Conservation (phyloP, 2,113 vertebrate species). For the Pleuronectes platessa region DNA sequence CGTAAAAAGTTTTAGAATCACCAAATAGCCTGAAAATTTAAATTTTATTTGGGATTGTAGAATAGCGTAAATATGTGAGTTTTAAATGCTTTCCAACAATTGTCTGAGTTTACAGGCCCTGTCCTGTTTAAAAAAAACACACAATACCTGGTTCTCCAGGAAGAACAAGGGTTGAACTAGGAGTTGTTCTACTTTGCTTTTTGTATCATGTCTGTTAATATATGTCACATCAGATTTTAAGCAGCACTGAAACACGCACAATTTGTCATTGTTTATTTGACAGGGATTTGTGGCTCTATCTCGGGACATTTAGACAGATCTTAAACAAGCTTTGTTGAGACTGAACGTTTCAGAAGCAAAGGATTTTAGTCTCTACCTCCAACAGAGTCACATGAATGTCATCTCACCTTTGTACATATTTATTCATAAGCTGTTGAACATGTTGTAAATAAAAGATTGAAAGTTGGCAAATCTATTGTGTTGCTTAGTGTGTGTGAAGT, state of each 20-base stretch:
- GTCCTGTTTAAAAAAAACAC: neutral
- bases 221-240: neutral
- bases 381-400: conserved; percentile 42
- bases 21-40: neutral
- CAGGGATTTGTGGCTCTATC: neutral
- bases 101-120: neutral
- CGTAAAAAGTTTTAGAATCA: neutral
- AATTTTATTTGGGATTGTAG: neutral
- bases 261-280: neutral
- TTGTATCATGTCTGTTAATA: neutral
- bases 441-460: conserved; percentile 49
- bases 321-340: conserved; percentile 3
- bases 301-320: neutral
- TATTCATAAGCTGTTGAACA: conserved; percentile 21
- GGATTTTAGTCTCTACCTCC: conserved; percentile 57
- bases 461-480: neutral
- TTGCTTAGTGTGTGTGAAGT: neutral
- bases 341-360: conserved; percentile 2
- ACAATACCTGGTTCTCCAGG: neutral
- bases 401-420: conserved; percentile 59
- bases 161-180: neutral
- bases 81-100: neutral
- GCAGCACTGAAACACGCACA: conserved; percentile 28
- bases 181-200: neutral
- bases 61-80: neutral